These are phyloP conservation scores for Microdon myrmicae DNA, from an alignment of 2,888 invertebrate species.

Conservation along the genomic window DNA sequence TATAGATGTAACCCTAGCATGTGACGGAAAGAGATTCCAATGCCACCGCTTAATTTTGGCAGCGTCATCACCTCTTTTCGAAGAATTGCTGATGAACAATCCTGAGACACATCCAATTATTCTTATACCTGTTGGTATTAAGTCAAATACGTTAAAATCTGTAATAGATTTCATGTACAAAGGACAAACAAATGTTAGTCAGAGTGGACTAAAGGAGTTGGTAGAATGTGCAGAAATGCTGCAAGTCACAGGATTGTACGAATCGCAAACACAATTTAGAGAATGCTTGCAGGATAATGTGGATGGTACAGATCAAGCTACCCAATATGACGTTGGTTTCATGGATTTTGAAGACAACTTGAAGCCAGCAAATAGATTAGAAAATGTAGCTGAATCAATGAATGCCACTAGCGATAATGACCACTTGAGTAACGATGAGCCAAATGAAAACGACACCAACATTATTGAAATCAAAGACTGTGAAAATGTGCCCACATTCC, in stretches of 20 bases:
- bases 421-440: too few relatives aligned
- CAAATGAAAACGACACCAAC: conserved; percentile 5
- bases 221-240: conserved; percentile 81
- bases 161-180: conserved; percentile 87
- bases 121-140: conserved; percentile 81
- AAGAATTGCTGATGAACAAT: conserved; percentile 64
- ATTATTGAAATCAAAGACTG: conserved; percentile 20
- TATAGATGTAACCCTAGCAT: conserved; percentile 85
- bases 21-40: conserved; percentile 78
- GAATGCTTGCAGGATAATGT: conserved; percentile 11
- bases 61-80: conserved; percentile 80
- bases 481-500: background rate
- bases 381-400: too few relatives aligned
- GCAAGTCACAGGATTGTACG: conserved; percentile 74
- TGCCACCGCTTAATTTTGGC: conserved; percentile 86
- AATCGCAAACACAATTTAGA: conserved; percentile 33
- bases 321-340: background rate
- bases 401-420: too few relatives aligned
- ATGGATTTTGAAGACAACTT: background rate
- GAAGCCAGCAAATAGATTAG: too few relatives aligned
- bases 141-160: conserved; percentile 81
- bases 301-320: too few relatives aligned
- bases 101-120: conserved; percentile 81
- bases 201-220: conserved; percentile 78
- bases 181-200: conserved; percentile 84